Evolutionary conservation across 2,888 invertebrate species (phyloP), one percentile per base, ranked within the genome.

Genomic region (Leptura quadrifasciata): DNA sequence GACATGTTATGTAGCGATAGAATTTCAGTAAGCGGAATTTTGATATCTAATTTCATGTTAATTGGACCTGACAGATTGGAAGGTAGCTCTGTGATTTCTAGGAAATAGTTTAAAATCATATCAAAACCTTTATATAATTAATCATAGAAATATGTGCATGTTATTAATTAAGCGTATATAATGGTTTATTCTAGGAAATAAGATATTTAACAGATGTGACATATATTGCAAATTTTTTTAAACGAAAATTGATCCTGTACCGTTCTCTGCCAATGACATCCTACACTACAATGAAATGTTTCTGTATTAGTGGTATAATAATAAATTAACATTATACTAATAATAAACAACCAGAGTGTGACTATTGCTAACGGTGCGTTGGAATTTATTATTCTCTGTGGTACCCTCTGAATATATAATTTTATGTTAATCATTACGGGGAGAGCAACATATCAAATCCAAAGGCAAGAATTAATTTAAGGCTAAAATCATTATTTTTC

Each of bases 261-360:
- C 20, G 47, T n/a, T 5, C 57, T 39, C 63, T 20, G 69, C 35
- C 69, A 58, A 58, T 69, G 69, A 12, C 3, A 27, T 55, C 18
- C 35, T 20, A 21, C 15, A 21, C 20, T 4, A 12, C 10, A 47
- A 12, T 12, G 21, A 57, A 18, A 15, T 8, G 21, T 39, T 17
- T 58, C 39, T 21, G 39, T 21, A n/a, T 58, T 15, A 18, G 39
- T 10, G 58, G 58, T 69, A 47, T 47, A 39, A 27, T 12, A 35
- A 58, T 58, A 58, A 55, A 69, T 21, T 35, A 58, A 39, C 69
- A 69, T 69, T 47, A 69, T 35, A 15, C n/a, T 69, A 68, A 68
- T 69, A 68, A 68, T 68, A 69, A 69, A 68, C 58, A 58, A 39
- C 39, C 21, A 47, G 58, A 31, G 52, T 57, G 35, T 58, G 69